Conservation (phyloP, 2,113 vertebrate species). For the Pteropus alecto region DNA sequence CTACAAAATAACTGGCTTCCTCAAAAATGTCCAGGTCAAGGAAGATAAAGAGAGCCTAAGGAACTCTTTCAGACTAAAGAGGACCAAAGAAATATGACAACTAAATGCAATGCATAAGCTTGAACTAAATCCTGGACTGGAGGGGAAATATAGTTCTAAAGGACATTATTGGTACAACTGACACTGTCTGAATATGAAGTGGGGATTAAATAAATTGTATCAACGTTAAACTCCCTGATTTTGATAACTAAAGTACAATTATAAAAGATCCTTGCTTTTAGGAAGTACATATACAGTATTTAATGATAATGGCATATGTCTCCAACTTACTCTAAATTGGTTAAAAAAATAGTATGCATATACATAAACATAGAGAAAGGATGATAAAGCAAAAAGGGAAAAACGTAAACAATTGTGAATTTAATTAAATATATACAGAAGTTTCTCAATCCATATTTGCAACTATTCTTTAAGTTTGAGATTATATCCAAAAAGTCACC, state of each 20-base stretch:
- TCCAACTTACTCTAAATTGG: background rate
- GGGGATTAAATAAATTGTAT: background rate
- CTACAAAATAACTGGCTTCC: background rate
- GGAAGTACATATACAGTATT: background rate
- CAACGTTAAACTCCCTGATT: background rate
- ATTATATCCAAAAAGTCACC: constrained; percentile 30
- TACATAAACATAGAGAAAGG: background rate
- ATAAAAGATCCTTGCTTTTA: background rate
- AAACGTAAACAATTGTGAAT: background rate
- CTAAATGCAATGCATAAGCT: background rate
- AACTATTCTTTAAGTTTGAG: background rate
- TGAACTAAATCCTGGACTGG: background rate
- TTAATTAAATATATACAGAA: background rate
- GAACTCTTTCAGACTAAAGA: constrained; percentile 6
- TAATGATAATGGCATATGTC: background rate
- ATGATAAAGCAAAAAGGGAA: background rate
- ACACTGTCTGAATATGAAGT: background rate
- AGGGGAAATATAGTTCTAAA: background rate
- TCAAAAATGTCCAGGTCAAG: background rate
- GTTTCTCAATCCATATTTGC: background rate
- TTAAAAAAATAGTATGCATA: background rate
- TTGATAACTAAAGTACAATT: background rate
- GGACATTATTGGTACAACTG: background rate
- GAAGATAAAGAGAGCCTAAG: background rate
- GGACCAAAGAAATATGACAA: background rate